Percentiles rank a stretch among this genome's conserved stretches.
Evolutionary conservation across 2,888 invertebrate species (phyloP).

Genomic region (Acrocyrtus sp.): DNA sequence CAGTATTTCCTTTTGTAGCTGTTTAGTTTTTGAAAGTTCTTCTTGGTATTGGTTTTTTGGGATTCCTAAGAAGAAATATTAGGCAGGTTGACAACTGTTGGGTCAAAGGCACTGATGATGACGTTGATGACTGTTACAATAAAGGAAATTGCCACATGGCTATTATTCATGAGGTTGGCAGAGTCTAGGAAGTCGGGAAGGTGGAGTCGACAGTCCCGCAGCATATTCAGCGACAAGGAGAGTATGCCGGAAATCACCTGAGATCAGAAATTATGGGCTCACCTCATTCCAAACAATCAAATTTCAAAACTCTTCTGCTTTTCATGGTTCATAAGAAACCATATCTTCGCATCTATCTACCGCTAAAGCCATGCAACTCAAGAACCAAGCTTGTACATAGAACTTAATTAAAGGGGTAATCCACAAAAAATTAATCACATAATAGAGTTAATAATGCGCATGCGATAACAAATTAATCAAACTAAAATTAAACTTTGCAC

Average conservation of each 20-base stretch:
- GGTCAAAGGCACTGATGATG: conserved; percentile 53
- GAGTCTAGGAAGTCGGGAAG: conserved; percentile 76
- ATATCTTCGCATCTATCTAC: too few relatives aligned
- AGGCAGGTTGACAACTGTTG: conserved; percentile 43
- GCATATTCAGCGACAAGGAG: conserved; percentile 77
- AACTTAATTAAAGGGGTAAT: not conserved
- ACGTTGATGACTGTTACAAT: conserved; percentile 77
- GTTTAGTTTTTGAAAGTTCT: too few relatives aligned
- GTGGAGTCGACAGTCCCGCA: conserved; percentile 82
- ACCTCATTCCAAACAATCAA: conserved; percentile 1
- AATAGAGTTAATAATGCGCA: not conserved
- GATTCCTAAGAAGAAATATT: too few relatives aligned
- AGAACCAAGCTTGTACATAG: too few relatives aligned
- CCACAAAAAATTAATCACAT: not conserved
- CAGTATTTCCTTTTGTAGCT: too few relatives aligned
- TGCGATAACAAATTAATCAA: not conserved
- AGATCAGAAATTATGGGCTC: not conserved
- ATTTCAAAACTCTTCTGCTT: not conserved
- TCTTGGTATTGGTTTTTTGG: too few relatives aligned
- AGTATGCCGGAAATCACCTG: conserved; percentile 81
- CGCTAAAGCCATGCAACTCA: too few relatives aligned
- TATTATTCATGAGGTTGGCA: conserved; percentile 77
- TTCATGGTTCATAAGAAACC: too few relatives aligned
- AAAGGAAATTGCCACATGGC: conserved; percentile 77
- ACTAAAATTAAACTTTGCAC: too few relatives aligned